phyloP scores from a whole-genome alignment of 2,797 vertebrate species.

The Pseudomugil tenellus region DNA sequence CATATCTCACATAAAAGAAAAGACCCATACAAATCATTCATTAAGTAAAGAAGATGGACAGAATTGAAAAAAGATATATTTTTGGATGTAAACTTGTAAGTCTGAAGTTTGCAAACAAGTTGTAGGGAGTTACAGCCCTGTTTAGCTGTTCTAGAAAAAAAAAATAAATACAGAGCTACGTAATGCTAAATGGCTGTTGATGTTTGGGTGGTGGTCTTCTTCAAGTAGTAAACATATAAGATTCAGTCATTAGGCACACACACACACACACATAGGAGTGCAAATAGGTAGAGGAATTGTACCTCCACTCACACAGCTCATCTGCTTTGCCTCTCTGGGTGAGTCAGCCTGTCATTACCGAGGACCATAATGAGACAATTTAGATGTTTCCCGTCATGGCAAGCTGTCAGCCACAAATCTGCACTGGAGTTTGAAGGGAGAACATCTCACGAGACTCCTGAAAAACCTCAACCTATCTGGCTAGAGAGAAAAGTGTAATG shows the following conservation, averaged over 20 bases:
- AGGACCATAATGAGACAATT: constrained; percentile 82
- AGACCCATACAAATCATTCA: background rate
- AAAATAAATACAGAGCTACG: constrained; percentile 37
- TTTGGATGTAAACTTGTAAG: background rate
- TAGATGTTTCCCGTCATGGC: constrained; percentile 78
- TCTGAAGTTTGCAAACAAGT: background rate
- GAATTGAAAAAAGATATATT: background rate
- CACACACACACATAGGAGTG: constrained; percentile 30
- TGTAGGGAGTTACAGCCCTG: background rate
- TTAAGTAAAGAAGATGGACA: constrained; percentile 3
- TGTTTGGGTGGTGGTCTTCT: constrained; percentile 46
- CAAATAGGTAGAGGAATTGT: constrained; percentile 72
- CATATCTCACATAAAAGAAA: too few relatives aligned
- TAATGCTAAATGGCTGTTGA: constrained; percentile 35
- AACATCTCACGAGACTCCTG: constrained; percentile 68
- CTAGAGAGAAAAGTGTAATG: constrained; percentile 75
- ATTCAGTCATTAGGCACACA: constrained; percentile 21
- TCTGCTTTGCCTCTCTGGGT: constrained; percentile 57
- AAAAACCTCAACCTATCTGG: constrained; percentile 73
- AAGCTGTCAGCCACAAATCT: constrained; percentile 72
- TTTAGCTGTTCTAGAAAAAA: too few relatives aligned
- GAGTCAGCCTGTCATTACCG: constrained; percentile 76
- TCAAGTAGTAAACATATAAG: constrained; percentile 48
- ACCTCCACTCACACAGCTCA: constrained; percentile 68
- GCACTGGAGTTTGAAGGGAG: constrained; percentile 58